Evolutionary conservation across 2,888 invertebrate genomes (phyloP), one percentile per base, ranked within the genome.

Genomic region (Standfussiana lucernea): DNA sequence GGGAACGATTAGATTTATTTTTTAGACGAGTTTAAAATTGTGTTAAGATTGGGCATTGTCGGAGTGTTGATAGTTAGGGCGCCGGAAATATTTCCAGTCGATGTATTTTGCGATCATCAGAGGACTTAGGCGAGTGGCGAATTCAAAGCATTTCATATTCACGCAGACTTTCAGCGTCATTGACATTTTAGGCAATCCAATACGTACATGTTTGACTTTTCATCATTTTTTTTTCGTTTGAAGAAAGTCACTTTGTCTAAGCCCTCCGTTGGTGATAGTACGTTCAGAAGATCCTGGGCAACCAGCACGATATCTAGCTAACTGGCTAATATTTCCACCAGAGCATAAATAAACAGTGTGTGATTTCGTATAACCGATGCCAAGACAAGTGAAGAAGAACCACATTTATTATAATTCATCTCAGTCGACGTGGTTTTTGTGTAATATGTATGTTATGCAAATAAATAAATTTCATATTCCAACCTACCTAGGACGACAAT

Each of bases 21-120:
- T n/a, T 62, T 37, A 35, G 1, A 50, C 24, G n/a, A 66, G 37
- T 70, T 78, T 67, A 18, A 66, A 80, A 76, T 37, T 78, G 21
- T n/a, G 40, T 56, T 65, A 37, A 7, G n/a, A 7, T 0, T 24
- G 7, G 21, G 18, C 11, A 50, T 18, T 40, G 32, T 61, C 32
- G 21, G n/a, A 28, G 13, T 10, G 50, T 24, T 24, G n/a, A 8
- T 24, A 53, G 37, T 24, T 42, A 35, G 6, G 32, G 24, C 21
- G 18, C 1, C 24, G 7, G 6, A 42, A 6, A 8, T 21, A 56
- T 40, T 56, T 8, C 18, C 32, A 10, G 18, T 40, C 15, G 32
- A 35, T 68, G 35, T 28, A 67, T 47, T 40, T 35, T 61, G 35
- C 28, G 28, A 13, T n/a, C 2, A 53, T n/a, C n/a, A 53, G n/a